A percentile compares a stretch with the other conserved stretches of the same genome.
Evolutionary conservation across 2,888 invertebrate species (phyloP).

Genomic region (Yponomeuta evonymella): DNA sequence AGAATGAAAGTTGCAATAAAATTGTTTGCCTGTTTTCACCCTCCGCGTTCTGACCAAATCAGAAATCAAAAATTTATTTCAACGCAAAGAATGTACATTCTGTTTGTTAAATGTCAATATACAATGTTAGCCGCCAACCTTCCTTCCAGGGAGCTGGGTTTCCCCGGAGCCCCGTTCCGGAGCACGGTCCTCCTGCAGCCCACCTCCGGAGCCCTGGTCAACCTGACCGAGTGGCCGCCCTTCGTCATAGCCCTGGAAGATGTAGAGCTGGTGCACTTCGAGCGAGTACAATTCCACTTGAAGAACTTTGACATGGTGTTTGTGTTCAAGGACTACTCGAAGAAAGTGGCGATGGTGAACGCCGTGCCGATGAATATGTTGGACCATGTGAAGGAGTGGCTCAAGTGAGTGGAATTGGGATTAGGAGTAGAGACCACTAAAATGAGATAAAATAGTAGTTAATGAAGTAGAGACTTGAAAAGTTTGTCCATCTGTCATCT

Average conservation of each 20-base stretch:
- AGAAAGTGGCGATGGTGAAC: slow-evolving; percentile 97
- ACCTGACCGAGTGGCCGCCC: slow-evolving; percentile 99
- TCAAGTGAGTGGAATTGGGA: slow-evolving; percentile 83
- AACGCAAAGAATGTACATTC: too few species aligned
- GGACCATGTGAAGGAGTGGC: slow-evolving; percentile 99
- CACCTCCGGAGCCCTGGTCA: slow-evolving; percentile 97
- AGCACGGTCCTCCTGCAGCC: slow-evolving; percentile 97
- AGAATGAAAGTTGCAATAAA: too few species aligned
- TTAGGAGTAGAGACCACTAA: not conserved
- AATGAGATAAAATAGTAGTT: not conserved
- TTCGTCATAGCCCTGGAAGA: slow-evolving; percentile 99
- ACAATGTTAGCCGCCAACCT: not conserved
- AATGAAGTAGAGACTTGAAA: too few species aligned
- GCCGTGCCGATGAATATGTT: slow-evolving; percentile 99
- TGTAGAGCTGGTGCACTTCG: slow-evolving; percentile 98
- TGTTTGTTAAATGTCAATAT: too few species aligned
- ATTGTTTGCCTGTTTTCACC: too few species aligned
- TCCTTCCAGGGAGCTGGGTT: slow-evolving; percentile 89
- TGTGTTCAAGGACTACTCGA: slow-evolving; percentile 97
- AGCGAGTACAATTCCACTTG: slow-evolving; percentile 97
- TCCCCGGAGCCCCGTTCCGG: slow-evolving; percentile 97
- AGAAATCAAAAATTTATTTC: too few species aligned
- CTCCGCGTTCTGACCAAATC: too few species aligned
- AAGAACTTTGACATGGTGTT: slow-evolving; percentile 99
- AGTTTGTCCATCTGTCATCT: too few species aligned